Percentiles rank a stretch among this genome's conserved stretches.
These are phyloP conservation scores for Calephelis nemesis DNA, from an alignment of 1,140 invertebrate genomes.

Conservation along the genomic window DNA sequence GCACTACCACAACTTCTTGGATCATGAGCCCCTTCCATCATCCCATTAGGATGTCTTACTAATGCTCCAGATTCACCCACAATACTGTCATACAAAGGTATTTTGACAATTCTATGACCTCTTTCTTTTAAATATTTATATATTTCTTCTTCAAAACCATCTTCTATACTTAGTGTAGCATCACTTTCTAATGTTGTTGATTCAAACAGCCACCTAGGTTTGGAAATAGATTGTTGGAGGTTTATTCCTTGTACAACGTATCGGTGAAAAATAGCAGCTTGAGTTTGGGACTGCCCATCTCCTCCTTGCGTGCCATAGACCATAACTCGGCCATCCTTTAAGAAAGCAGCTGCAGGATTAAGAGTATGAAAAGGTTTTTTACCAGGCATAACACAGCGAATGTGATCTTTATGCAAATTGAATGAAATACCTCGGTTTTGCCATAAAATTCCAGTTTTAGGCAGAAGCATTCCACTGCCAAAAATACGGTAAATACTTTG, in stretches of 20 bases:
- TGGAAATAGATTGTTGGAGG: conserved; percentile 50
- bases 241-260: conserved; percentile 56
- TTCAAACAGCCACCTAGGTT: conserved; percentile 64
- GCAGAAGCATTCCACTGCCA: conserved; percentile 60
- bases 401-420: conserved; percentile 46
- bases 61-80: conserved; percentile 59
- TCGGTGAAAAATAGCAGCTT: conserved; percentile 66
- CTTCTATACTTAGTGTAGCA: conserved; percentile 49
- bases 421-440: conserved; percentile 64
- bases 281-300: conserved; percentile 67
- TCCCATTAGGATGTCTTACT: conserved; percentile 56
- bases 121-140: conserved; percentile 48
- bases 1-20: conserved; percentile 59
- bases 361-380: conserved; percentile 69
- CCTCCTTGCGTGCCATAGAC: conserved; percentile 66
- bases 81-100: conserved; percentile 42
- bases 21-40: conserved; percentile 64
- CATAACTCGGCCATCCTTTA: conserved; percentile 59
- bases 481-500: conserved; percentile 61
- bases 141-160: conserved; percentile 49
- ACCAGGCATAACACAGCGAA: conserved; percentile 53
- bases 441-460: conserved; percentile 63
- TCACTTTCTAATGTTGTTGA: conserved; percentile 35
- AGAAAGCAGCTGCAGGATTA: conserved; percentile 57
- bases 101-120: conserved; percentile 50